A percentile compares a stretch with the other conserved stretches of the same genome.
Conservation (phyloP, 2,113 vertebrate species). For the Gnathonemus echidnorhynchus region DNA sequence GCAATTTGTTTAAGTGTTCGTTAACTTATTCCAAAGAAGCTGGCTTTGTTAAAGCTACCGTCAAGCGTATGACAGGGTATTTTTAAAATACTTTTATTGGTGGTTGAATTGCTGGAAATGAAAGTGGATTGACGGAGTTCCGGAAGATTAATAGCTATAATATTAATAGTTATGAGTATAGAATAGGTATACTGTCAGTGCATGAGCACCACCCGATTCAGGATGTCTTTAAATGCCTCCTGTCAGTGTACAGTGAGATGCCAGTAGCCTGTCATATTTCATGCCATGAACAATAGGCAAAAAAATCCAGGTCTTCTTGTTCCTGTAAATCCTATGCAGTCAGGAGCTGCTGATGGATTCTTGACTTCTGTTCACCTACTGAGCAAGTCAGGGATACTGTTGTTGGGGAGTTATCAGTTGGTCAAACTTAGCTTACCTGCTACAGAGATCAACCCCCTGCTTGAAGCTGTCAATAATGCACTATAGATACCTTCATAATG, state of each 20-base stretch:
- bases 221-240: background rate
- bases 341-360: background rate
- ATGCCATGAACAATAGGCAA: background rate
- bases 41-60: background rate
- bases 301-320: background rate
- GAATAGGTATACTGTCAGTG: background rate
- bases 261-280: background rate
- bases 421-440: background rate
- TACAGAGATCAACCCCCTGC: background rate
- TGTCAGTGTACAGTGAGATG: background rate
- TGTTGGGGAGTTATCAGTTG: background rate
- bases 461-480: background rate
- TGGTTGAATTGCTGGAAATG: background rate
- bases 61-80: background rate
- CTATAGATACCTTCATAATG: background rate
- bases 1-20: conserved; percentile 6
- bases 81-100: background rate
- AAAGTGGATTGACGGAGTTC: background rate
- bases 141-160: background rate
- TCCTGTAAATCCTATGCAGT: background rate
- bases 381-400: background rate
- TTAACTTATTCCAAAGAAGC: background rate
- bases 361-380: background rate
- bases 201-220: background rate
- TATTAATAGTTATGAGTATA: background rate